Conservation (phyloP, 2,888 invertebrate genomes). For the Eupsilia transversa region DNA sequence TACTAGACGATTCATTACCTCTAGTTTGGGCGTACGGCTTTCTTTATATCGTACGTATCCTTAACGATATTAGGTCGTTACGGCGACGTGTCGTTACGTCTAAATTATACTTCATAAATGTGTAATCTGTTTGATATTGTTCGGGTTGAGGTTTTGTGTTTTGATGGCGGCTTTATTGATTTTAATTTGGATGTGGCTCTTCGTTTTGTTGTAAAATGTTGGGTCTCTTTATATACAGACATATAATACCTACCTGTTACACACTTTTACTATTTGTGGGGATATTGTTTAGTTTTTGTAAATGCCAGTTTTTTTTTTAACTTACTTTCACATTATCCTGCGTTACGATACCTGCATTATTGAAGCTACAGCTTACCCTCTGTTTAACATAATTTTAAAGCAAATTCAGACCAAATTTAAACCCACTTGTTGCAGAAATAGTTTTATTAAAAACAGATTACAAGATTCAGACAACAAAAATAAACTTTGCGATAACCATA, state of each 20-base stretch:
- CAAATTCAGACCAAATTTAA: not conserved
- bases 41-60: conserved; percentile 69
- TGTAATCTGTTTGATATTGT: conserved; percentile 71
- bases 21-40: conserved; percentile 73
- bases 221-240: conserved; percentile 1
- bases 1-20: conserved; percentile 79
- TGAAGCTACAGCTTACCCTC: not conserved
- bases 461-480: conserved; percentile 2
- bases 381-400: not conserved
- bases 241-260: conserved; percentile 10
- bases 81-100: conserved; percentile 66
- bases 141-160: conserved; percentile 58
- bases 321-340: not conserved
- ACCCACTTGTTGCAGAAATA: conserved; percentile 50
- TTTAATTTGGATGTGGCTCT: conserved; percentile 46
- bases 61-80: conserved; percentile 71
- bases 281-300: not conserved
- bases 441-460: conserved; percentile 34
- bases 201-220: conserved; percentile 52
- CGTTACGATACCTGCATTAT: too few relatives aligned
- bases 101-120: conserved; percentile 68
- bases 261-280: not conserved
- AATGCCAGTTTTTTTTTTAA: not conserved
- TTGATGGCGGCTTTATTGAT: conserved; percentile 60
- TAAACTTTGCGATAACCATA: conserved; percentile 4